Evolutionary conservation across 1,140 invertebrate genomes (phyloP), one percentile per base, ranked within the genome.

Genomic region (Caenorhabditis inopinata): DNA sequence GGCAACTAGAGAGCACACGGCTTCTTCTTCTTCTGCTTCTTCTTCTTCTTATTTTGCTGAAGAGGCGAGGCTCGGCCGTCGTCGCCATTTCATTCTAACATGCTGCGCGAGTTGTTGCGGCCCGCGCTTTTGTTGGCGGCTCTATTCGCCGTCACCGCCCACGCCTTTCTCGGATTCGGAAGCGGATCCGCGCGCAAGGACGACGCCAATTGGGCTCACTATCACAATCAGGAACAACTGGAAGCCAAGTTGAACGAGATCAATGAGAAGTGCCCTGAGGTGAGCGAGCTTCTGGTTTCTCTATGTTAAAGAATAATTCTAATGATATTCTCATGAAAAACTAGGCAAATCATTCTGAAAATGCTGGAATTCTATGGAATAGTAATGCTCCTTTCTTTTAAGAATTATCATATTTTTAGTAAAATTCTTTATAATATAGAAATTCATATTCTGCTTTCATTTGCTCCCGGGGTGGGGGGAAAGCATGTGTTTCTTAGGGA

Each of bases 241-340:
- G 75, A 76, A 23, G 25, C 53, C 5, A 68, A 46, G 35, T 42
- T 81, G n/a, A 23, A 4, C n/a, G 49, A 53, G 25, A 77, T 81
- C 75, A 76, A 81, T 62, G 42, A 77, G 18, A 81, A 81, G 38
- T 81, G 80, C 25, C 80, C 80, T 7, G 74, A 81, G 35, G 80
- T 77, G 23, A 77, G 80, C 47, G n/a, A 14, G 7, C 16, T 7
- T 51, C 27, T 16, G 1, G 23, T 35, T 47, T n/a, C n/a, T n/a
- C n/a, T n/a, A n/a, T n/a, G n/a, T n/a, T 42, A 35, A 27, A 35
- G 6, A 11, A 9, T 6, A n/a, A 73, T 53, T 21, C 58, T 76
- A 16, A 21, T 3, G 6, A 16, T 78, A n/a, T 21, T 58, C 45
- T 53, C 18, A 16, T 29, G 12, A 2, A 0, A 5, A 16, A 27